Percentiles rank a stretch among this genome's conserved stretches.
phyloP scores from a whole-genome alignment of 2,797 vertebrate genomes.

The Discoglossus pictus region DNA sequence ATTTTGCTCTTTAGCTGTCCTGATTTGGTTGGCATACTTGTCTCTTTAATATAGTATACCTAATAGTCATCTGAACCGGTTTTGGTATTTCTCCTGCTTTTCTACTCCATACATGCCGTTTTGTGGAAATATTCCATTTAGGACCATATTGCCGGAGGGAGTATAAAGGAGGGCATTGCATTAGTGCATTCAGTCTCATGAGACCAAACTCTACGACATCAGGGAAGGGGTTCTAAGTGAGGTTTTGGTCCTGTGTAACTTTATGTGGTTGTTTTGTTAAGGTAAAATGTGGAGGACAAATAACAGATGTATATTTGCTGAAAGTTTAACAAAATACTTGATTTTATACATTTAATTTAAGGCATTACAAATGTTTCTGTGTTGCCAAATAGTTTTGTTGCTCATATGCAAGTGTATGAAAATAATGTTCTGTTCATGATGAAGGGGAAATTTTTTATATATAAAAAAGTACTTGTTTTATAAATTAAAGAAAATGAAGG shows the following conservation, averaged over 20 bases:
- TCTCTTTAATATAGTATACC: no score
- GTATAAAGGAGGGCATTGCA: conserved; percentile 44
- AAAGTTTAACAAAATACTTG: conserved; percentile 53
- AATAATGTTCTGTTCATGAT: conserved; percentile 63
- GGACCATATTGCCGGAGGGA: no score
- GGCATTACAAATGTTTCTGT: conserved; percentile 60
- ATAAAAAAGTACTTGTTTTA: conserved; percentile 70
- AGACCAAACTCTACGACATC: conserved; percentile 33
- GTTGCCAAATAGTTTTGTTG: conserved; percentile 68
- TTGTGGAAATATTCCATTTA: not conserved
- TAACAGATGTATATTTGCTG: conserved; percentile 44
- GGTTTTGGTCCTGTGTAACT: conserved; percentile 29
- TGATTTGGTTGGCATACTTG: no score
- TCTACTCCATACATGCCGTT: not conserved
- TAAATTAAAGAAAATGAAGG: conserved; percentile 71
- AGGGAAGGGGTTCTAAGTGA: conserved; percentile 48
- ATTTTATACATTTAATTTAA: conserved; percentile 56
- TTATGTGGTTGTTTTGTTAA: conserved; percentile 11
- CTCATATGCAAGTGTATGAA: conserved; percentile 64
- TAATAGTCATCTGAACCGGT: not conserved
- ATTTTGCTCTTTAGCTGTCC: no score
- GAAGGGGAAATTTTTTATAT: conserved; percentile 69
- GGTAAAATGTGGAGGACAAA: not conserved
- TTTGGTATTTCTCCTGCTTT: not conserved
- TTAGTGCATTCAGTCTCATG: no score